These are phyloP conservation scores for Coenonympha glycerion DNA, from an alignment of 2,888 invertebrate genomes.

Conservation along the genomic window DNA sequence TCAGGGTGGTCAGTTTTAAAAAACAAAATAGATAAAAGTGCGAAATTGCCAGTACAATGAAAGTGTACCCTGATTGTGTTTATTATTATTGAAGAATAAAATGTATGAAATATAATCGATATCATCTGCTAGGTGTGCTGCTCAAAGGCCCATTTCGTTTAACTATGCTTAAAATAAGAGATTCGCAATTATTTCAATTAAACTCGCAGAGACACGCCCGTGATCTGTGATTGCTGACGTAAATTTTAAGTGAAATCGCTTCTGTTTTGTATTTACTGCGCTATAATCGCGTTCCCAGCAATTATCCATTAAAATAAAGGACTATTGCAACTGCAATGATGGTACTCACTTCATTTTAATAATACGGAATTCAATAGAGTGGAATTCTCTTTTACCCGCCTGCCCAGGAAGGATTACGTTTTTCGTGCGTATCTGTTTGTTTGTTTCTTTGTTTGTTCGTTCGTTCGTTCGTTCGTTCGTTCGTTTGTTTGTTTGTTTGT, in stretches of 20 bases:
- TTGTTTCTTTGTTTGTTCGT: too few species aligned
- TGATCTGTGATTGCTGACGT: slow-evolving; percentile 16
- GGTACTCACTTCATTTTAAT: background rate
- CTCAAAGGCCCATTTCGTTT: background rate
- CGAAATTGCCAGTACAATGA: too few species aligned
- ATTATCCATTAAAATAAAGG: slow-evolving; percentile 1
- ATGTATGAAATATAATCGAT: too few species aligned
- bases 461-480: too few species aligned
- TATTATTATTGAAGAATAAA: too few species aligned
- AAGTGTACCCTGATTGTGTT: too few species aligned
- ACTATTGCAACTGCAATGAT: background rate
- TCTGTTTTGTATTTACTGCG: slow-evolving; percentile 14
- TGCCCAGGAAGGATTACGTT: too few species aligned
- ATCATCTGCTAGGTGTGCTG: background rate
- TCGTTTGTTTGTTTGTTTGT: too few species aligned
- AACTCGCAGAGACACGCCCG: slow-evolving; percentile 16
- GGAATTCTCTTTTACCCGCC: background rate
- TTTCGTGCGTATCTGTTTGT: too few species aligned
- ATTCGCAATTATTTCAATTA: slow-evolving; percentile 29
- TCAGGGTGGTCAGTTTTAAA: too few species aligned
- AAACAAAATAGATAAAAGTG: too few species aligned
- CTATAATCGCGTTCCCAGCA: slow-evolving; percentile 2
- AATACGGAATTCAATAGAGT: background rate
- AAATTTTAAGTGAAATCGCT: slow-evolving; percentile 12
- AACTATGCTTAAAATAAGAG: slow-evolving; percentile 26